A percentile compares a stretch with the other conserved stretches of the same genome.
Conservation (phyloP, 2,113 vertebrate species). For the Piaya cayana region DNA sequence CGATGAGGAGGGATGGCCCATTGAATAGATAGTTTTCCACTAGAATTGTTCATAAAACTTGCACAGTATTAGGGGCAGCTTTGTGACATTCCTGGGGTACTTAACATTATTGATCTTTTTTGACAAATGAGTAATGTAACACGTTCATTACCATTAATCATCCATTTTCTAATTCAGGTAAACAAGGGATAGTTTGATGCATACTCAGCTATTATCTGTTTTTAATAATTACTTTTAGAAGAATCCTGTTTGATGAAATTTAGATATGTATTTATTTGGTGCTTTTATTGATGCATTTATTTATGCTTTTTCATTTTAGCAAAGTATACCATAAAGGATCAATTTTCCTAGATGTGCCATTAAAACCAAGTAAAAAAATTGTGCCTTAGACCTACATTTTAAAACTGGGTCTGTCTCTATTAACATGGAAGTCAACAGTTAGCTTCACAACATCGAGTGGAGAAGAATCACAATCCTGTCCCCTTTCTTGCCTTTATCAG, state of each 20-base stretch:
- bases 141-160: constrained; percentile 55
- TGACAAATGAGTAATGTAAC: constrained; percentile 64
- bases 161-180: constrained; percentile 46
- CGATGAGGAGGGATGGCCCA: background rate
- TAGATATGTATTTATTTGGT: constrained; percentile 25
- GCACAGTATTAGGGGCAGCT: constrained; percentile 16
- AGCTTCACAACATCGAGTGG: background rate
- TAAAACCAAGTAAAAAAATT: background rate
- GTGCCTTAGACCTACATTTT: background rate
- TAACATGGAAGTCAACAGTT: background rate
- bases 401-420: background rate
- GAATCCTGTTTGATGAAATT: background rate
- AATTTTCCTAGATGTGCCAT: background rate
- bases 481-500: background rate
- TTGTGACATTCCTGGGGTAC: constrained; percentile 36
- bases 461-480: background rate
- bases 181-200: constrained; percentile 12
- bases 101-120: constrained; percentile 62
- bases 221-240: background rate
- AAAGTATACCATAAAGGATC: background rate
- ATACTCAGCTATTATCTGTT: background rate
- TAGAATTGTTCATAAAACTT: constrained; percentile 6
- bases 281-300: constrained; percentile 30
- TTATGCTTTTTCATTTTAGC: constrained; percentile 4
- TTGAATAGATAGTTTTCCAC: background rate